Evolutionary conservation across 2,113 vertebrate species (phyloP).

Genomic region (Oreotrochilus melanogaster): DNA sequence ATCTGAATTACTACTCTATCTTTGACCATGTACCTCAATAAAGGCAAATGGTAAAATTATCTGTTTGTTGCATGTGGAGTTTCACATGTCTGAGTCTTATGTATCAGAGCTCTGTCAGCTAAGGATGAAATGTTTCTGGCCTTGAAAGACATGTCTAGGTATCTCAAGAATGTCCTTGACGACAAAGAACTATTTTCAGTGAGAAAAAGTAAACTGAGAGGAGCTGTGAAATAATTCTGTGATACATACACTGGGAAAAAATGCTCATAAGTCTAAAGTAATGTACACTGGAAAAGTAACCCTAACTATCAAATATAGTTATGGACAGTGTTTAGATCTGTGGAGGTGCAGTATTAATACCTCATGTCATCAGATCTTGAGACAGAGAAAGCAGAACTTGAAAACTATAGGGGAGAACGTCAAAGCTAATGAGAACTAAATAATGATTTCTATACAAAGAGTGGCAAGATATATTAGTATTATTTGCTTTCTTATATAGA

Average conservation of each 20-base stretch:
- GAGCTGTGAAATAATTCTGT: background rate
- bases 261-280: background rate
- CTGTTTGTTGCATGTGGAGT: accelerated
- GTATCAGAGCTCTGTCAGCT: background rate
- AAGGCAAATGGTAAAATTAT: background rate
- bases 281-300: background rate
- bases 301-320: background rate
- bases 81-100: background rate
- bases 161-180: background rate
- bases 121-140: background rate
- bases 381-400: background rate
- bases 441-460: background rate
- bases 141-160: background rate
- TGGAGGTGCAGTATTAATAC: background rate
- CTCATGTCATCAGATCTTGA: background rate
- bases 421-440: background rate
- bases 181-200: background rate
- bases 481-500: background rate
- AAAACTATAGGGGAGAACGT: background rate
- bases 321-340: background rate
- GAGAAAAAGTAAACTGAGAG: background rate
- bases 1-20: background rate
- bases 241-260: background rate
- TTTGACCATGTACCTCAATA: background rate
- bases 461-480: background rate